Base-by-base conservation (phyloP, 2,113 vertebrate genomes). In the Hippocampus comes region DNA sequence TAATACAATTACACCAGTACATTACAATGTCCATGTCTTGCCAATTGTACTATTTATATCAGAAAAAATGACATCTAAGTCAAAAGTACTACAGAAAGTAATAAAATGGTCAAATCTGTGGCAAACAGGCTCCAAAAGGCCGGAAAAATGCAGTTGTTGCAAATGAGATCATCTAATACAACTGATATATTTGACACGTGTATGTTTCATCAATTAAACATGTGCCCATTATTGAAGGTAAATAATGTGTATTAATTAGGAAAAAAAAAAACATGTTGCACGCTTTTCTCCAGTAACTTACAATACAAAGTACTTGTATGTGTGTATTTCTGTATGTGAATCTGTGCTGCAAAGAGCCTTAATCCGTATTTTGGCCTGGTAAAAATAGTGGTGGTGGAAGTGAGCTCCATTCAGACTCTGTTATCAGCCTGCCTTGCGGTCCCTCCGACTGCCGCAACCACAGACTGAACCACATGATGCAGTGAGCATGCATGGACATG, bases 311-410 rank as follows among this genome's bases (percentile, higher is more conserved):
- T 38, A 60, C 68, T 67, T 66, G 49, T 71, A 59, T 74, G 73
- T 76, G 68, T 74, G 53, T 77, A 68, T 72, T 49, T 64, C 53
- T 69, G 34, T 71, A 66, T 55, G 66, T 49, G 71, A 48, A 74
- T 73, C 64, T 82, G 79, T 84, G 79, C 78, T 73, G 85, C 81
- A 82, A 84, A 70, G 65, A 78, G 82, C 65, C 68, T 81, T 56
- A 67, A 73, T 88, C 82, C 72, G 69, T 83, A 87, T 90, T 89
- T 86, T 83, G 87, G 66, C 61, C 73, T 10, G 81, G 86, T 89
- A 91, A 89, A 91, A 91, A 91, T 91, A 91, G 90, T 86, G 81
- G 81, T 88, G 90, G 89, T 91, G 89, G 81, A 90, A 89, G 80
- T 88, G 89, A 89, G 84, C 87, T 87, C 86, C 87, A 76, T 78